Percentiles rank a stretch among this genome's conserved stretches.
These are phyloP conservation scores for Nothobranchius kuhntae DNA, from an alignment of 2,113 vertebrate species.

Conservation along the genomic window DNA sequence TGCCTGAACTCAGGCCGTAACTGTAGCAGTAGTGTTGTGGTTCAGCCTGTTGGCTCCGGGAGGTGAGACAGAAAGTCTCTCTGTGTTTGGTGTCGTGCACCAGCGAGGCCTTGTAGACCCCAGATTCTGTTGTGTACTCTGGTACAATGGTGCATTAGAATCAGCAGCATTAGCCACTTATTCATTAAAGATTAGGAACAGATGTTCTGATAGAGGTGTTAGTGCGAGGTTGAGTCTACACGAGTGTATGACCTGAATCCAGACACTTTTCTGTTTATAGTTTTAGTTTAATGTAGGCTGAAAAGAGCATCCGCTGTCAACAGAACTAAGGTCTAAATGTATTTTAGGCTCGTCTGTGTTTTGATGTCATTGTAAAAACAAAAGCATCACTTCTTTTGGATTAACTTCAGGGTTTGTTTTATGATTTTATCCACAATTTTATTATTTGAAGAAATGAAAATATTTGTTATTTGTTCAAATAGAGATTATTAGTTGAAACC, in stretches of 20 bases:
- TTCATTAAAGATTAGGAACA: not conserved
- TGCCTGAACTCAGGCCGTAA: not conserved
- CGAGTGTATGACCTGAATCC: not conserved
- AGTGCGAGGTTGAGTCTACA: too few relatives aligned
- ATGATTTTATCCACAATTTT: too few relatives aligned
- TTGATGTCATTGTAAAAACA: not conserved
- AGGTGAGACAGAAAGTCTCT: too few relatives aligned
- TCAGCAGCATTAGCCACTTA: too few relatives aligned
- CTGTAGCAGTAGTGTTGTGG: not conserved
- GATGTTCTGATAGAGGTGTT: not conserved
- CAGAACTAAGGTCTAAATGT: not conserved
- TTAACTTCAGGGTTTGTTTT: too few relatives aligned
- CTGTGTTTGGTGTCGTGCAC: too few relatives aligned
- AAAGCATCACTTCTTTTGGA: too few relatives aligned
- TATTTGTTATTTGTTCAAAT: slow-evolving; percentile 4
- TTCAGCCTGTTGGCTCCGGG: not conserved
- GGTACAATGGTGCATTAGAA: not conserved
- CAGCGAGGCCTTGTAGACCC: too few relatives aligned
- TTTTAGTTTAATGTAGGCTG: not conserved
- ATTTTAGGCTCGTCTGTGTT: not conserved
- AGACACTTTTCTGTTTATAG: not conserved
- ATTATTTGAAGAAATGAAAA: too few relatives aligned
- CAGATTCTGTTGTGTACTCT: too few relatives aligned
- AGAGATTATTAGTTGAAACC: slow-evolving; percentile 21
- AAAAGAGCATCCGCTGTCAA: too few relatives aligned